Base-by-base conservation (phyloP, 2,797 vertebrate species). In the Mionectes olivaceus region DNA sequence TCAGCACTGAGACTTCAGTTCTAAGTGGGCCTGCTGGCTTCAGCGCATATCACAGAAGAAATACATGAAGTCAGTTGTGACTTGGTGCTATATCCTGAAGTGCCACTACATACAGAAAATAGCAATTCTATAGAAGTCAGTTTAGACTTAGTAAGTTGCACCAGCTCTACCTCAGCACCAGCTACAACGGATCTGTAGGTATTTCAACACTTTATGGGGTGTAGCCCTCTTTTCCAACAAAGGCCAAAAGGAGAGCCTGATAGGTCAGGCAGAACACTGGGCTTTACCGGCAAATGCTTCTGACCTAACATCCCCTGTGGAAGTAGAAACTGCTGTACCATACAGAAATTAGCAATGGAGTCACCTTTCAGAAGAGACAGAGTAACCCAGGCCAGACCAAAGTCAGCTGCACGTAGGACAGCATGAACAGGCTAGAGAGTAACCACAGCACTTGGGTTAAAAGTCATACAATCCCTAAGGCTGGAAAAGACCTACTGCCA, bases 251-350 rank as follows among this genome's bases (percentile, higher is more conserved):
- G 14, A 30, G 17, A 39, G 16, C 50, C n/a, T 80, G 8, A 5
- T 9, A 83, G 1, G 28, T 69, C 37, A 73, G 56, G 43, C 27
- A 74, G n/a, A 46, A 77, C 21, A 63, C 4, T 11, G 33, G 13
- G 6, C 4, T 69, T 69, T 53, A 61, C 21, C 37, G 41, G n/a
- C 23, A 82, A 43, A 53, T 37, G 16, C 16, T 53, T 80, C 43
- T 64, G 23, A 53, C 8, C 33, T 44, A 71, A 68, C 9, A 47
- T 0, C 3, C 8, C 11, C 30, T 2, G 5, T 30, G 6, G n/a
- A 65, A 69, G 13, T 37, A 63, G 35, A 27, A 85, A 69, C 11
- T 16, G 16, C 37, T 71, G 13, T 53, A 80, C 49, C 17, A 50
- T 4, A 75, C 3, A 69, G 59, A 69, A 86, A 32, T 7, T 3